These are phyloP conservation scores for Glareola pratincola DNA, from an alignment of 2,113 vertebrate genomes.

Conservation along the genomic window DNA sequence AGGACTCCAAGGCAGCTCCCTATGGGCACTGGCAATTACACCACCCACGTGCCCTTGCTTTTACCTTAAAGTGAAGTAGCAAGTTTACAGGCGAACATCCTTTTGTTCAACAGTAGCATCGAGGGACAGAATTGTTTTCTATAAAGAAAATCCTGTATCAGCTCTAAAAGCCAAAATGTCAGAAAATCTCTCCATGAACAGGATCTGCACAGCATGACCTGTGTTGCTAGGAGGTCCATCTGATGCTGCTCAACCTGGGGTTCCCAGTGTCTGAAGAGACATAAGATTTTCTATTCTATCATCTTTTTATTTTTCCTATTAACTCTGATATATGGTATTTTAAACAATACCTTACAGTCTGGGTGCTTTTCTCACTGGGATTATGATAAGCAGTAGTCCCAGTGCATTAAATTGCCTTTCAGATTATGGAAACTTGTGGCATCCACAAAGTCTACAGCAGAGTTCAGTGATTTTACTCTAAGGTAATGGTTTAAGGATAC, in stretches of 20 bases:
- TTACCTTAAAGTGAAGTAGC: background rate
- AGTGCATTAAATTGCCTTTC: background rate
- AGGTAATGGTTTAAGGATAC: background rate
- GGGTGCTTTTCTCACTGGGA: background rate
- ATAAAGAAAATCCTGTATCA: background rate
- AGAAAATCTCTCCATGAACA: rapidly evolving
- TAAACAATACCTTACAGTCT: background rate
- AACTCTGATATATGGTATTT: background rate
- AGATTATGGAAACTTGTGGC: background rate
- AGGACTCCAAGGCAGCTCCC: background rate
- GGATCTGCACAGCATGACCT: background rate
- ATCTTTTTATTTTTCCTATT: background rate
- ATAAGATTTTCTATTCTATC: background rate
- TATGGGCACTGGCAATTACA: background rate
- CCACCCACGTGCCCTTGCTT: rapidly evolving
- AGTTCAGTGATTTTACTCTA: background rate
- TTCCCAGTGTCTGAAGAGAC: background rate
- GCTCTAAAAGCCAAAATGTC: background rate
- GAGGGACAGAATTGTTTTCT: background rate
- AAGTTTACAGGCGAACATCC: background rate
- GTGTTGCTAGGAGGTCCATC: background rate
- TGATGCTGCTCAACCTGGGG: background rate
- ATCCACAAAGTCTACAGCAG: background rate
- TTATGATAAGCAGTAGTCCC: background rate
- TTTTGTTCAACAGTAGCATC: background rate